Evolutionary conservation across 2,888 invertebrate species (phyloP).

Genomic region (Lasioglossum figueresi): DNA sequence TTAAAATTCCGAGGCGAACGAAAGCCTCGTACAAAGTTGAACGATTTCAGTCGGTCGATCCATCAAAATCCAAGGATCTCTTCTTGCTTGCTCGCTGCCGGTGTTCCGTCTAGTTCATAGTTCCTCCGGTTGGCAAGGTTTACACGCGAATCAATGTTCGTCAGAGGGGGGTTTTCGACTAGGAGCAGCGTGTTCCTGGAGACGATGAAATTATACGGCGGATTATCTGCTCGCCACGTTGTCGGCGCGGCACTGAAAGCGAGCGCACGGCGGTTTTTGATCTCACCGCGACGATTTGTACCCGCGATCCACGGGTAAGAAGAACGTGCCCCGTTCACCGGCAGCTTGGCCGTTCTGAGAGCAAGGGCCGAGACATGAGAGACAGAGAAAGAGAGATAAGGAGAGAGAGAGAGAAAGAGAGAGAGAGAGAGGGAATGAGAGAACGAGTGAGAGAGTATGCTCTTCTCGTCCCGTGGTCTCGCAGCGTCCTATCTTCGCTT

Average conservation of each 20-base stretch:
- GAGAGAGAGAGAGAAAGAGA: neutral
- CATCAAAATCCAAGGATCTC: neutral
- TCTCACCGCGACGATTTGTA: constrained; percentile 78
- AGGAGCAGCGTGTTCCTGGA: constrained; percentile 24
- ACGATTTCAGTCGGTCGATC: neutral
- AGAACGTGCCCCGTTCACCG: constrained; percentile 64
- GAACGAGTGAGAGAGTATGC: constrained; percentile 12
- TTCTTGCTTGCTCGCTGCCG: neutral
- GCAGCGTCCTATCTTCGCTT: constrained; percentile 30
- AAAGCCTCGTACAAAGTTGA: neutral
- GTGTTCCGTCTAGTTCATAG: constrained; percentile 23
- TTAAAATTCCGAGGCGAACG: neutral
- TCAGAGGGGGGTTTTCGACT: constrained; percentile 11
- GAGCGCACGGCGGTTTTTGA: constrained; percentile 71
- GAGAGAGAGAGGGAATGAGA: neutral
- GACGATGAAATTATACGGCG: constrained; percentile 65
- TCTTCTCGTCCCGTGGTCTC: constrained; percentile 3
- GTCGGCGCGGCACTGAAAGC: constrained; percentile 62
- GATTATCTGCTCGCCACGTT: constrained; percentile 64
- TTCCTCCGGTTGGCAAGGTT: constrained; percentile 29
- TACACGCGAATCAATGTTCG: constrained; percentile 38
- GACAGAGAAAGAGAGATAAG: neutral
- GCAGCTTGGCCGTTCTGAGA: constrained; percentile 16
- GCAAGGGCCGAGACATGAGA: neutral
- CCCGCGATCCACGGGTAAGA: constrained; percentile 67